phyloP scores from a whole-genome alignment of 2,888 invertebrate genomes.

The Axea sp. region DNA sequence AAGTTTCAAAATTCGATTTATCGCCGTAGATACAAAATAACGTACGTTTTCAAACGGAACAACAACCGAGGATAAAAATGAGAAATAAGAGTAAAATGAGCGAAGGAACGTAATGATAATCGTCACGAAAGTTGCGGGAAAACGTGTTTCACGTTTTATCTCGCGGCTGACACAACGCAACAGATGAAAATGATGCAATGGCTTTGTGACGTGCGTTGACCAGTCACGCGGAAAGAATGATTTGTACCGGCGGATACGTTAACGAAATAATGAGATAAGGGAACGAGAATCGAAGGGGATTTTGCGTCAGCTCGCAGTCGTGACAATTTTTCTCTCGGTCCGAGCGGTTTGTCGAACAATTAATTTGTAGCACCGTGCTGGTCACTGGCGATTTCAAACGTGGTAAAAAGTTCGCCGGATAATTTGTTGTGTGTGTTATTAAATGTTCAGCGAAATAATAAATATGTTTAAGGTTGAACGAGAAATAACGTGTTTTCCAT shows the following conservation, averaged over 20 bases:
- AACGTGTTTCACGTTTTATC: conserved; percentile 21
- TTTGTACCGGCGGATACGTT: conserved; percentile 38
- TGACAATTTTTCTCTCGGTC: conserved; percentile 21
- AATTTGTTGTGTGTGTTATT: too few relatives aligned
- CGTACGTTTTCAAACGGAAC: too few relatives aligned
- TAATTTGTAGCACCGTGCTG: neutral
- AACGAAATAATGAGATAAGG: conserved; percentile 43
- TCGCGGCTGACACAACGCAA: conserved; percentile 18
- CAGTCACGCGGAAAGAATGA: conserved; percentile 55
- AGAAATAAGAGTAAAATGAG: too few relatives aligned
- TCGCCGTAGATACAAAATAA: too few relatives aligned
- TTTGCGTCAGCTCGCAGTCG: conserved; percentile 24
- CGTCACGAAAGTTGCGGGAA: conserved; percentile 5
- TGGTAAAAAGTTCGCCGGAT: too few relatives aligned
- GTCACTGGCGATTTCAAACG: too few relatives aligned
- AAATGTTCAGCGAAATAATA: too few relatives aligned
- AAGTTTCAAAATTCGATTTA: too few relatives aligned
- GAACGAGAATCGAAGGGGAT: conserved; percentile 2
- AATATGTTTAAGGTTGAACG: too few relatives aligned
- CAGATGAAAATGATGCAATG: conserved; percentile 50
- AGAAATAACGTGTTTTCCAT: too few relatives aligned
- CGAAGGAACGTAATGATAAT: too few relatives aligned
- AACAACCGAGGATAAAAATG: too few relatives aligned
- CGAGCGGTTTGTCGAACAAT: conserved; percentile 6
- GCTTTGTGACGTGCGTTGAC: conserved; percentile 52